Evolutionary conservation across 2,797 vertebrate genomes (phyloP), one percentile per base, ranked within the genome.

Genomic region (Coccyzus lansbergi): DNA sequence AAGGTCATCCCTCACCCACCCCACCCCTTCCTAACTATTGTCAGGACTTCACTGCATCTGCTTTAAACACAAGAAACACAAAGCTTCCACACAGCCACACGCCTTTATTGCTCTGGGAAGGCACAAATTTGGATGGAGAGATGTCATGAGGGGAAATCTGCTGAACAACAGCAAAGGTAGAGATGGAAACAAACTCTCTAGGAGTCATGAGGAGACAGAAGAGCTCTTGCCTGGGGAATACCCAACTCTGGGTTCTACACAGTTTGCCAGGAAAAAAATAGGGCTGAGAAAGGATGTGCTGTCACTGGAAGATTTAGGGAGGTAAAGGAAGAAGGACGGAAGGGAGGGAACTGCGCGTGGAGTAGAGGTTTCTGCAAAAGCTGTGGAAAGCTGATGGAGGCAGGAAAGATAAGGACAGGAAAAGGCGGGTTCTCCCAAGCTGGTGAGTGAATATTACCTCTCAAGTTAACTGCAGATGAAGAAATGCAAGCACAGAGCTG

Each of bases 81-180:
- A 89, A 87, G 29, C 44, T 80, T 53, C 75, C 62, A 53, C 34
- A 64, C 33, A 29, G 18, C 38, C 81, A 64, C 0, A 0, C 63
- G 63, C 44, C 69, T 74, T 48, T 53, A 49, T 25, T 88, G 44
- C 62, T 58, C 53, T 55, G 34, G 19, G 76, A 77, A 90, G 48
- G 51, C 28, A 94, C 21, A 55, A 34, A 80, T 62, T 14, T 71
- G 46, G 53, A 92, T 52, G 58, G 91, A 36, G 22, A 78, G 44
- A 85, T 83, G 58, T 15, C 72, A 72, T 0, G 1, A 71, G 24
- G 36, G 87, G 69, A 94, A 96, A 90, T 81, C 72, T 51, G 25
- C 42, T 59, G 65, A 92, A 94, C 53, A 94, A 95, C 2, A 85
- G 62, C 44, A 75, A 89, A 91, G 69, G 79, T 20, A 65, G 28